Conservation (phyloP, 2,888 invertebrate species). For the Andricus curvator region DNA sequence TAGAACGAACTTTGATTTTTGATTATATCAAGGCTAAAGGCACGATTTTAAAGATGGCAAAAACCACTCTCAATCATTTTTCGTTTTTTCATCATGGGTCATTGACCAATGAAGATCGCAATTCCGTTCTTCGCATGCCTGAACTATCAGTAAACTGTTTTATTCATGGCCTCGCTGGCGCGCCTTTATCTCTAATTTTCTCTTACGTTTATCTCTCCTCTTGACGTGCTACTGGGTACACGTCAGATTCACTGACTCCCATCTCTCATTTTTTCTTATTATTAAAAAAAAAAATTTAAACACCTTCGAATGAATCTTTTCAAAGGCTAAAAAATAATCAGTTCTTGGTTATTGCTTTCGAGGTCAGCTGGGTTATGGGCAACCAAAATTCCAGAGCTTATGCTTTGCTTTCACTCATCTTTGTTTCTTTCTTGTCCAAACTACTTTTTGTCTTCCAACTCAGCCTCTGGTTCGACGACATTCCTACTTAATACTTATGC, state of each 20-base stretch:
- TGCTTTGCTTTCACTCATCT: conserved; percentile 9
- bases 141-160: conserved; percentile 39
- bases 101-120: conserved; percentile 30
- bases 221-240: conserved; percentile 31
- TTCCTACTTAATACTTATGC: conserved; percentile 52
- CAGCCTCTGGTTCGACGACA: conserved; percentile 50
- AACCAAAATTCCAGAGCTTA: not conserved
- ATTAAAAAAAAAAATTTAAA: not conserved
- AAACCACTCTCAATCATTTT: conserved; percentile 6
- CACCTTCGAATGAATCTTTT: not conserved
- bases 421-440: conserved; percentile 43
- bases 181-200: conserved; percentile 39
- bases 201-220: conserved; percentile 37
- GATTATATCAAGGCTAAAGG: not conserved
- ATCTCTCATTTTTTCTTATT: not conserved
- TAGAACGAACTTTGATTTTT: not conserved
- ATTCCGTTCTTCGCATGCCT: conserved; percentile 30
- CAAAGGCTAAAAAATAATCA: not conserved
- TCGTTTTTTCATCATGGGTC: conserved; percentile 16
- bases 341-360: conserved; percentile 3
- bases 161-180: conserved; percentile 34
- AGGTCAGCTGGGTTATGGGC: conserved; percentile 3
- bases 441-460: conserved; percentile 53
- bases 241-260: not conserved
- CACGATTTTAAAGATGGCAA: not conserved